Evolutionary conservation across 2,113 vertebrate genomes (phyloP).

Genomic region (Seriola aureovittata): DNA sequence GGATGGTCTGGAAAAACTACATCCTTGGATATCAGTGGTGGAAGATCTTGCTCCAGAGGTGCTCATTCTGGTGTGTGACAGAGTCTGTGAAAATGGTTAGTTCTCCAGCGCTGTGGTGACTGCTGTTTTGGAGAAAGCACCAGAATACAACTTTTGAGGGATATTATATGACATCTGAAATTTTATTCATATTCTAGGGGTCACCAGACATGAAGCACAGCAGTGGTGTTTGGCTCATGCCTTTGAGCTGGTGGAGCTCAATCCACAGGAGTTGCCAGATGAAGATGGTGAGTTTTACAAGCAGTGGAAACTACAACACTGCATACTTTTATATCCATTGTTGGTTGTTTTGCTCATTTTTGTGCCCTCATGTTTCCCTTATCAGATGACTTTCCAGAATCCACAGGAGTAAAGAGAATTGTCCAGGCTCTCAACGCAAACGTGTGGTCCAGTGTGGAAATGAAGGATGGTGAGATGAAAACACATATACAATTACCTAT

Average conservation of each 20-base stretch:
- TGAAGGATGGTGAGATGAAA: constrained; percentile 91
- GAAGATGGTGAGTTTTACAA: constrained; percentile 90
- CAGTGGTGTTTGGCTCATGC: constrained; percentile 97
- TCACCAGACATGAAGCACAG: constrained; percentile 93
- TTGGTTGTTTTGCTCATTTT: not conserved
- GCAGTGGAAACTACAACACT: not conserved
- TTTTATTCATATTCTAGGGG: constrained; percentile 79
- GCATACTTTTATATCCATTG: not conserved
- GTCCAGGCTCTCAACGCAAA: constrained; percentile 97
- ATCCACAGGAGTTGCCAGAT: constrained; percentile 93
- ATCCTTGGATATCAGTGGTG: constrained; percentile 91
- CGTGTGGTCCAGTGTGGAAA: constrained; percentile 95
- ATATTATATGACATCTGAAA: not conserved
- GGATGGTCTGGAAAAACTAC: constrained; percentile 88
- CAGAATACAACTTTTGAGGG: not conserved
- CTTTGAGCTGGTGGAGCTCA: constrained; percentile 96
- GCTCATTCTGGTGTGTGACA: constrained; percentile 95
- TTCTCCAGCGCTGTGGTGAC: not conserved
- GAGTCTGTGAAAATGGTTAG: constrained; percentile 91
- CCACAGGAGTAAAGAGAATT: constrained; percentile 95
- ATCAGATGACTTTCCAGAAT: constrained; percentile 97
- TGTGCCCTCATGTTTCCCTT: not conserved
- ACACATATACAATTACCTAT: not conserved
- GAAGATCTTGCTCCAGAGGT: constrained; percentile 94
- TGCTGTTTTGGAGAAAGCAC: not conserved